Evolutionary conservation across 2,797 vertebrate species (phyloP).

Genomic region (Takifugu rubripes): DNA sequence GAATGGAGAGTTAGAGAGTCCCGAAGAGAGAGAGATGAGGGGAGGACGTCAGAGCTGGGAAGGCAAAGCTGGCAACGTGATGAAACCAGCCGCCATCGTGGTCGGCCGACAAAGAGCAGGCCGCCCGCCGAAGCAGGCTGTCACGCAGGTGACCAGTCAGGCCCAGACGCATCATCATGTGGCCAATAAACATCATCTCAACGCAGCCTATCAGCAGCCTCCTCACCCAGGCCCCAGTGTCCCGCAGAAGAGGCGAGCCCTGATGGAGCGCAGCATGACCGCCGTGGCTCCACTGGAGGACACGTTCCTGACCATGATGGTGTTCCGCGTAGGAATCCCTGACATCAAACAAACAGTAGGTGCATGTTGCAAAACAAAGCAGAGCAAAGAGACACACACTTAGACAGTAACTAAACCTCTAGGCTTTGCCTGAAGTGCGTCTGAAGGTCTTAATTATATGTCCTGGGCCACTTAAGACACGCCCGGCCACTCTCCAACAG

Average conservation of each 20-base stretch:
- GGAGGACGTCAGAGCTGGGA: slow-evolving; percentile 67
- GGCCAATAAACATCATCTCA: slow-evolving; percentile 52
- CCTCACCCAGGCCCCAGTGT: slow-evolving; percentile 50
- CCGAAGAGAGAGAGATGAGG: slow-evolving; percentile 62
- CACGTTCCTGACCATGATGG: slow-evolving; percentile 84
- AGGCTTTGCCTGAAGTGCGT: too few species aligned
- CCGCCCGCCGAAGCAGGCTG: slow-evolving; percentile 61
- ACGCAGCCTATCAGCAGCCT: slow-evolving; percentile 45
- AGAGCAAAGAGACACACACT: neutral
- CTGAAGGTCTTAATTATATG: too few species aligned
- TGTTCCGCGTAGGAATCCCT: slow-evolving; percentile 91
- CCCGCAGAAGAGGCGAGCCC: slow-evolving; percentile 71
- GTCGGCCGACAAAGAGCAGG: slow-evolving; percentile 75
- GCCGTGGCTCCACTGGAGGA: slow-evolving; percentile 82
- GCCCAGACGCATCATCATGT: slow-evolving; percentile 59
- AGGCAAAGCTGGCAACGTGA: slow-evolving; percentile 66
- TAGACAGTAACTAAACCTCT: too few species aligned
- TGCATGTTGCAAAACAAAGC: slow-evolving; percentile 28
- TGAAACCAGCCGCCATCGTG: slow-evolving; percentile 75
- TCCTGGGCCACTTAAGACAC: too few species aligned
- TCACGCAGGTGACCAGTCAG: slow-evolving; percentile 64
- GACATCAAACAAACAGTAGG: slow-evolving; percentile 95
- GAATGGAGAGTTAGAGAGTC: slow-evolving; percentile 67
- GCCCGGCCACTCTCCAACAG: too few species aligned
- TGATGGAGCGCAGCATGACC: slow-evolving; percentile 86